phyloP scores from a whole-genome alignment of 23 tunicate genomes.

The Trididemnum clinides region DNA sequence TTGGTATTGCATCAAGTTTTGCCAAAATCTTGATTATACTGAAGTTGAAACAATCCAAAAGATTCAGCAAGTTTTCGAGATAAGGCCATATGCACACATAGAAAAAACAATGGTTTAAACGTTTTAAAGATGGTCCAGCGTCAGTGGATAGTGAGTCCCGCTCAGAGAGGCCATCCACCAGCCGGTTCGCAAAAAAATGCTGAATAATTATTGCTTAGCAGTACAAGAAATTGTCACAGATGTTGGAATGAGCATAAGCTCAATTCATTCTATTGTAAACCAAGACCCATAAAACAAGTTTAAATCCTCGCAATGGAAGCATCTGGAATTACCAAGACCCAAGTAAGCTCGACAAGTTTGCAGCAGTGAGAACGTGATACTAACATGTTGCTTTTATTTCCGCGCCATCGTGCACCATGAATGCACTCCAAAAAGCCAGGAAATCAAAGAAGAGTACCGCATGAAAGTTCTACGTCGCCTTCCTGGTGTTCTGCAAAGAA shows the following conservation, averaged over 20 bases:
- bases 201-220: too few species aligned
- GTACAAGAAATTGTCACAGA: conserved; percentile 20
- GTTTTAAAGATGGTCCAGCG: conserved; percentile 18
- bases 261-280: neutral
- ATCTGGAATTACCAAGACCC: conserved; percentile 19
- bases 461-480: neutral
- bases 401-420: neutral
- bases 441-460: neutral
- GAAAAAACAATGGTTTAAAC: conserved; percentile 6
- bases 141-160: conserved; percentile 9
- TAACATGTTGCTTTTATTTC: neutral
- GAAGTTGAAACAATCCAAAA: conserved; percentile 6
- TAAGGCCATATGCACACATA: conserved; percentile 3
- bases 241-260: conserved; percentile 23
- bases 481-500: neutral
- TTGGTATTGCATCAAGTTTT: conserved; percentile 35
- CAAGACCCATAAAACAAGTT: conserved; percentile 19
- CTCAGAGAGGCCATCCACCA: conserved; percentile 16
- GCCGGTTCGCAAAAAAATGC: neutral
- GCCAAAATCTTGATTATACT: conserved; percentile 16
- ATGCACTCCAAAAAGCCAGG: neutral
- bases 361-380: conserved; percentile 20
- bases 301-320: conserved; percentile 17
- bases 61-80: conserved; percentile 11
- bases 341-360: conserved; percentile 3